Base-by-base conservation (phyloP, 2,888 invertebrate genomes). In the Calameuta filiformis region DNA sequence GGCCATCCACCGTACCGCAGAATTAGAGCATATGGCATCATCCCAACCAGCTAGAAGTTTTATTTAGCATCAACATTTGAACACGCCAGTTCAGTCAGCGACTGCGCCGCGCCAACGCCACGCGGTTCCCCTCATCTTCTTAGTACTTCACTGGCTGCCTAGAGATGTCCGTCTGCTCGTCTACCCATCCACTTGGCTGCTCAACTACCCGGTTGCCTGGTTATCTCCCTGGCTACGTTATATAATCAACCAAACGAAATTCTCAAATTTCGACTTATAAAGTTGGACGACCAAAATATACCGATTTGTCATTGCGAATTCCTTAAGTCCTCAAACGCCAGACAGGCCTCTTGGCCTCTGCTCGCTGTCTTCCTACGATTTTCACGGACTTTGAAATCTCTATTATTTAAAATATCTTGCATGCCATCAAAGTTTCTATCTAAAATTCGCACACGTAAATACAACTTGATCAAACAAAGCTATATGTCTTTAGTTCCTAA, bases 1-100 rank as follows among this genome's bases (percentile, higher is more conserved):
- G 77, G 74, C 75, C 33, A 69, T 73, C 71, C 76, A 71, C 83
- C 83, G 82, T 84, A 81, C 87, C 81, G 87, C 87, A 89, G 86
- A 91, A 91, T 90, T 91, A 88, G 91, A 91, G 87, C 90, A 89
- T 86, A 89, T 90, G 90, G 90, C 90, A 90, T 85, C 86, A 84
- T 85, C 88, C 89, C 90, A 90, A 86, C 85, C 86, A 89, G 90
- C 90, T 88, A 83, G 73, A 84, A 90, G 90, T 90, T 90, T 91
- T 90, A 90, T 91, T 91, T 91, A 91, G 91, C 90, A 90, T 89
- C 89, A 86, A 87, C 87, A 87, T 88, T 86, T 87, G 71, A 71
- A 71, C 11, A 34, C 33, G 31, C 71, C 71, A 34, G 56, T 56
- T 56, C 56, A 56, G 56, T 71, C 71, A 34, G 71, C 33, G 71